Evolutionary conservation across 2,797 vertebrate genomes (phyloP).

Genomic region (Peromyscus aztecus): DNA sequence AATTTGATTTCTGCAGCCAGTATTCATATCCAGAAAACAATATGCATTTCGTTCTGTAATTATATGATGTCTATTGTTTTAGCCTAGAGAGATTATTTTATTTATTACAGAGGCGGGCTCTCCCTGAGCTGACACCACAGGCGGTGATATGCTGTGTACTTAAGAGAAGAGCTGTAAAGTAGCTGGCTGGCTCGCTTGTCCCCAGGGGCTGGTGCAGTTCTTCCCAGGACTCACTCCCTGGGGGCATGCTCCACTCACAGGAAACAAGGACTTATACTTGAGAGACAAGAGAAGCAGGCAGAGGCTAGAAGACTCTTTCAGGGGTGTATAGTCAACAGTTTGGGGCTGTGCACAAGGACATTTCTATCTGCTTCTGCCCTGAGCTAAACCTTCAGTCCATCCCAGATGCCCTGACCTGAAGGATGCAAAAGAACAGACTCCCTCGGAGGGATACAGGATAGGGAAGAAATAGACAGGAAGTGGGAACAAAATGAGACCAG

Average conservation of each 20-base stretch:
- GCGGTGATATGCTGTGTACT: neutral
- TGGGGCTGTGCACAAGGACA: accelerated
- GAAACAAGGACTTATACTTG: neutral
- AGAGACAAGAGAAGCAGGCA: neutral
- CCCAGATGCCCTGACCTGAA: neutral
- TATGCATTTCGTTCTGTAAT: conserved; percentile 74
- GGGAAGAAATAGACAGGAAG: neutral
- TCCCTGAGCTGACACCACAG: conserved; percentile 21
- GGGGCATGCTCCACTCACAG: neutral
- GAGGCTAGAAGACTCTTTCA: neutral
- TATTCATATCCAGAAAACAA: conserved; percentile 78
- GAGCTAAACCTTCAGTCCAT: neutral
- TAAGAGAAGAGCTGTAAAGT: accelerated
- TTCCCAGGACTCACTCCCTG: neutral
- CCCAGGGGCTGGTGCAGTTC: neutral
- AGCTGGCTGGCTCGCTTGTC: accelerated
- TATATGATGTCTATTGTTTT: conserved; percentile 74
- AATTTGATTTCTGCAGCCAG: conserved; percentile 82
- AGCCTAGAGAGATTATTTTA: conserved; percentile 75
- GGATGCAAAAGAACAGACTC: neutral
- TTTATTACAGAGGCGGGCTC: conserved; percentile 54
- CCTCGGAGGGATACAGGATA: accelerated
- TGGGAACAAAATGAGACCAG: too few species aligned
- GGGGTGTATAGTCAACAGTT: neutral
- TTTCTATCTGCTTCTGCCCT: neutral